Evolutionary conservation across 2,797 vertebrate genomes (phyloP).

Genomic region (Epinephelus coioides): DNA sequence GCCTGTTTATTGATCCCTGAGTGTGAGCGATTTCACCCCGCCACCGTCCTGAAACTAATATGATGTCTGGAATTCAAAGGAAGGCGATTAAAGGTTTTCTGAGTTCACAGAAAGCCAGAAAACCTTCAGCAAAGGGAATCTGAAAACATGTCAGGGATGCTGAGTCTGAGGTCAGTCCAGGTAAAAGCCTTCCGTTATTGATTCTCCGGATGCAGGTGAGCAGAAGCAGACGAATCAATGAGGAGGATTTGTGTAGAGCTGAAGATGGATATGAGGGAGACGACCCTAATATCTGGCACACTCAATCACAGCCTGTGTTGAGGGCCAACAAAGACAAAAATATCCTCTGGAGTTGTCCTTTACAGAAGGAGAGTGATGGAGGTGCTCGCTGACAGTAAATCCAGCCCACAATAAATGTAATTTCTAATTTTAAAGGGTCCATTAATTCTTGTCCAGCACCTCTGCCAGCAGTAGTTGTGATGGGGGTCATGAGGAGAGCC

Average conservation of each 20-base stretch:
- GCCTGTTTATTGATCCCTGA: conserved; percentile 60
- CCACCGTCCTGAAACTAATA: conserved; percentile 47
- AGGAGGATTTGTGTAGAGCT: conserved; percentile 27
- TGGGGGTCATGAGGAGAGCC: conserved; percentile 66
- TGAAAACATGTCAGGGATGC: conserved; percentile 5
- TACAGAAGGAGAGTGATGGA: conserved; percentile 49
- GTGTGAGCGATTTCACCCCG: conserved; percentile 30
- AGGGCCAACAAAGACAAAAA: conserved; percentile 50
- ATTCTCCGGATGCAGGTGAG: conserved; percentile 43
- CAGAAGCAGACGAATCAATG: conserved; percentile 49
- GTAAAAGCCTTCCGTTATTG: conserved; percentile 43
- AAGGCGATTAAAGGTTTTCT: neutral
- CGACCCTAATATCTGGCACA: conserved; percentile 36
- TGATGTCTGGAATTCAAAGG: conserved; percentile 38
- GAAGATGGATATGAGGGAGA: conserved; percentile 33
- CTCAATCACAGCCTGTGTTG: conserved; percentile 42
- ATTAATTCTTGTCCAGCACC: conserved; percentile 64
- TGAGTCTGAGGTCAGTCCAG: conserved; percentile 36
- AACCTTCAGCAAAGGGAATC: neutral
- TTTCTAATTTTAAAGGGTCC: conserved; percentile 71
- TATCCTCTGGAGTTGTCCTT: conserved; percentile 56
- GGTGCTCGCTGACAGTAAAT: conserved; percentile 52
- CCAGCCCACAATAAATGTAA: conserved; percentile 60
- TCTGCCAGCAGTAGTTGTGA: conserved; percentile 50
- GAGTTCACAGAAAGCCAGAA: conserved; percentile 24